Conservation (phyloP, 2,888 invertebrate species). For the Anodontia alba region DNA sequence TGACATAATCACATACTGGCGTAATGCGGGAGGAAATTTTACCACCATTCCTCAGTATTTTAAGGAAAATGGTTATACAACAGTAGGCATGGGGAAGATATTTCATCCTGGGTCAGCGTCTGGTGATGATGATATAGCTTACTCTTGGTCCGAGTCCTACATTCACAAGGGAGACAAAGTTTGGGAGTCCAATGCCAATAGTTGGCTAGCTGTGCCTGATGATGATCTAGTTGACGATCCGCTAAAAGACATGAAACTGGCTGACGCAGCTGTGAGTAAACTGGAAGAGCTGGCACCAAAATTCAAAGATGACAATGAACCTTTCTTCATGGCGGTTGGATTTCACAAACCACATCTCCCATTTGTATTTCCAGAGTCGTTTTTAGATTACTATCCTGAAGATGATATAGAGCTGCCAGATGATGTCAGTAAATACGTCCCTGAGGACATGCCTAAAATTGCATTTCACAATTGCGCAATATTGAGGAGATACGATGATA, state of each 20-base stretch:
- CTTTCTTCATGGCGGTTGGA: constrained; percentile 85
- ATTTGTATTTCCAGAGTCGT: background rate
- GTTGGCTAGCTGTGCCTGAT: constrained; percentile 65
- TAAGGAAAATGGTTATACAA: constrained; percentile 58
- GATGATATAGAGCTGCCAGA: background rate
- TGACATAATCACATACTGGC: constrained; percentile 55
- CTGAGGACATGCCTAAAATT: constrained; percentile 63
- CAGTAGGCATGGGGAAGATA: constrained; percentile 65
- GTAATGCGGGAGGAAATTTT: constrained; percentile 65
- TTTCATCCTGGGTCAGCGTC: constrained; percentile 57
- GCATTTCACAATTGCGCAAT: constrained; percentile 69
- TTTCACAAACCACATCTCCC: background rate
- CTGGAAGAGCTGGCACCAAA: constrained; percentile 83
- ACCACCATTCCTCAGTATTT: constrained; percentile 67
- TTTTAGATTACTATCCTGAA: background rate
- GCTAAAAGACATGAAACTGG: constrained; percentile 92
- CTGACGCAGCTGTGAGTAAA: constrained; percentile 88
- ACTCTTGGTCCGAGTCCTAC: constrained; percentile 42
- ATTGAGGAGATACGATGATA: constrained; percentile 62
- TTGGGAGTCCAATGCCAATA: constrained; percentile 85
- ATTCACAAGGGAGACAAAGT: constrained; percentile 87
- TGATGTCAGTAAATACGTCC: constrained; percentile 88
- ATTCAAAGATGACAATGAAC: constrained; percentile 82
- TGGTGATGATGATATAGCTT: constrained; percentile 48
- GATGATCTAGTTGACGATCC: constrained; percentile 86